phyloP scores from a whole-genome alignment of 1,140 invertebrate genomes.

The Plectus sambesii region DNA sequence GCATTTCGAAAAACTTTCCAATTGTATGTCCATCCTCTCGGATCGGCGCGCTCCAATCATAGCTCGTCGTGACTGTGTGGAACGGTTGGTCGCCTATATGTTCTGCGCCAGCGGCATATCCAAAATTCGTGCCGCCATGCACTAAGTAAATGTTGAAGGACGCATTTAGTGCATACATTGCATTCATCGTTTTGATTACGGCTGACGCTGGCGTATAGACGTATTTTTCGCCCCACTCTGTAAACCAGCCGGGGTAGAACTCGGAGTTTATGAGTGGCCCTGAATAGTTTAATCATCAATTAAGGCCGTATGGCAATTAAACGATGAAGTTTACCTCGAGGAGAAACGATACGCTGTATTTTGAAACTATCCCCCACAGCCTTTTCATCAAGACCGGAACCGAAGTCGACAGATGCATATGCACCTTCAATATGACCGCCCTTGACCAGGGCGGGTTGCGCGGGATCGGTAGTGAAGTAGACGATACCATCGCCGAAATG shows the following conservation, averaged over 20 bases:
- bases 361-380: constrained; percentile 9
- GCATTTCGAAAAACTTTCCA: too few relatives aligned
- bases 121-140: constrained; percentile 28
- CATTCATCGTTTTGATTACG: constrained; percentile 49
- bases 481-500: constrained; percentile 39
- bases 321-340: constrained; percentile 15
- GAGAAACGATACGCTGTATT: constrained; percentile 18
- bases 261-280: constrained; percentile 75
- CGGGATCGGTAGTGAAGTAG: constrained; percentile 42
- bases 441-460: constrained; percentile 9
- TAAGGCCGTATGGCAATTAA: not conserved
- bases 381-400: not conserved
- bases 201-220: constrained; percentile 42
- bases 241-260: constrained; percentile 71
- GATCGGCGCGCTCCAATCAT: too few relatives aligned
- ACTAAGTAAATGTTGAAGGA: constrained; percentile 29
- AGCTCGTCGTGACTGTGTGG: too few relatives aligned
- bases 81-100: too few relatives aligned
- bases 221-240: constrained; percentile 60
- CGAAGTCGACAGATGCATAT: constrained; percentile 33
- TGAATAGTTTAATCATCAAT: constrained; percentile 18
- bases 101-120: constrained; percentile 25
- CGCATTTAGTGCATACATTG: constrained; percentile 32
- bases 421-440: constrained; percentile 26
- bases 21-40: too few relatives aligned